Evolutionary conservation across 2,113 vertebrate species (phyloP), one percentile per base, ranked within the genome.

Genomic region (Dicerorhinus sumatrensis): DNA sequence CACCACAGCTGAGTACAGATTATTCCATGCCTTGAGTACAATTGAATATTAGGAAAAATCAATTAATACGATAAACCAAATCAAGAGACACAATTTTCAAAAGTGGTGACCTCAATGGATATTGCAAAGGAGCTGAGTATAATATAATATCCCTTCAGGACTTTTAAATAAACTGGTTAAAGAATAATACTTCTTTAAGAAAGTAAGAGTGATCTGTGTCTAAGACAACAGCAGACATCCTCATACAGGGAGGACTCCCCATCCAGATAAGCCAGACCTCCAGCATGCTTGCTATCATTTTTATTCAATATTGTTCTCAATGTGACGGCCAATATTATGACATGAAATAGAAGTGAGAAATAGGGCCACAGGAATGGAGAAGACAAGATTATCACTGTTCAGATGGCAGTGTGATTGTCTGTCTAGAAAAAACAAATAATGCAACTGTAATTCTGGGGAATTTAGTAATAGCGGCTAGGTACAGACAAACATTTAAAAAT

Each of bases 41-140:
- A 46, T 20, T 62, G 81, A 56, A 63, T n/a, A 89, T 31, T 51
- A 92, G 65, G 36, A 85, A 96, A 96, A 94, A 73, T 85, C 54
- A 95, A 73, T 72, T 31, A 54, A 76, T 69, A 76, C 9, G 69
- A 58, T 1, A 77, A n/a, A 69, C 58, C 10, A 80, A 87, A 96
- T 65, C 69, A 82, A 86, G 0, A 63, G 36, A 63, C 33, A 36
- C 20, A 81, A 51, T 42, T 67, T 67, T 31, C 12, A 70, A 91
- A 88, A 75, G 39, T 75, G 51, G 27, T 56, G 3, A 36, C 76
- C 27, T 42, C 63, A 48, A 65, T 39, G 46, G 46, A 51, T 48
- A 20, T 10, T 81, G 85, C 51, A 76, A 42, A 95, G 31, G 36
- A 72, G 63, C 36, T 86, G 48, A 67, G 18, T 60, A 46, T 72